phyloP scores from a whole-genome alignment of 2,113 vertebrate species.

The Ginglymostoma cirratum region DNA sequence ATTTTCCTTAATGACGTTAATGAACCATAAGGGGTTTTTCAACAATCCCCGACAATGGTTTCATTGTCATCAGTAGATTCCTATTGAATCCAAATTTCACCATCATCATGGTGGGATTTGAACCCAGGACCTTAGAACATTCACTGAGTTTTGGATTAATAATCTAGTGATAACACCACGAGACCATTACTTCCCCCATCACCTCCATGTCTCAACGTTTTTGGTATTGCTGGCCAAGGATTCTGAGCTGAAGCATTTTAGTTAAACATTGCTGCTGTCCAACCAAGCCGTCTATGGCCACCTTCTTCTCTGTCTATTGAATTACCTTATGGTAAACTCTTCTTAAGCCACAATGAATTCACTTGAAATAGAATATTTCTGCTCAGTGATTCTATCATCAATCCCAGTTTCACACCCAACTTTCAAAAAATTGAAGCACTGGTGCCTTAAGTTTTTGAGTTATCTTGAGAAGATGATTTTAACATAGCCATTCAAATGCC shows the following conservation, averaged over 20 bases:
- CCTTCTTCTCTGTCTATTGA: not conserved
- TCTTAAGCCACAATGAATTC: not conserved
- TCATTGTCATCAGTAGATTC: too few relatives aligned
- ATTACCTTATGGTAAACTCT: not conserved
- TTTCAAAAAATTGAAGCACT: not conserved
- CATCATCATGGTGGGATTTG: too few relatives aligned
- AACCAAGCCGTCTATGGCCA: not conserved
- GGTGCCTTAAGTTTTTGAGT: not conserved
- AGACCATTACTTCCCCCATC: too few relatives aligned
- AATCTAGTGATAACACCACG: too few relatives aligned
- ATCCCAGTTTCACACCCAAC: not conserved
- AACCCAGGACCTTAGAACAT: too few relatives aligned
- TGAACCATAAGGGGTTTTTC: too few relatives aligned
- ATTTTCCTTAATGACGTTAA: too few relatives aligned
- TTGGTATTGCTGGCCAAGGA: too few relatives aligned
- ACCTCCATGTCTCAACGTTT: too few relatives aligned
- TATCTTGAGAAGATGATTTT: not conserved
- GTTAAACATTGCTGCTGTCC: not conserved
- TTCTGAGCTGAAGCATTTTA: not conserved
- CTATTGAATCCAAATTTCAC: too few relatives aligned
- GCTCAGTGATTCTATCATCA: not conserved
- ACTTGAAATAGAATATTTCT: not conserved
- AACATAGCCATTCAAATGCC: not conserved
- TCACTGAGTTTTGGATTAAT: too few relatives aligned
- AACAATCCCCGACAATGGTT: too few relatives aligned